A percentile compares a stretch with the other conserved stretches of the same genome.
These are phyloP conservation scores for Melanophora roralis DNA, from an alignment of 2,888 invertebrate genomes.

Conservation along the genomic window DNA sequence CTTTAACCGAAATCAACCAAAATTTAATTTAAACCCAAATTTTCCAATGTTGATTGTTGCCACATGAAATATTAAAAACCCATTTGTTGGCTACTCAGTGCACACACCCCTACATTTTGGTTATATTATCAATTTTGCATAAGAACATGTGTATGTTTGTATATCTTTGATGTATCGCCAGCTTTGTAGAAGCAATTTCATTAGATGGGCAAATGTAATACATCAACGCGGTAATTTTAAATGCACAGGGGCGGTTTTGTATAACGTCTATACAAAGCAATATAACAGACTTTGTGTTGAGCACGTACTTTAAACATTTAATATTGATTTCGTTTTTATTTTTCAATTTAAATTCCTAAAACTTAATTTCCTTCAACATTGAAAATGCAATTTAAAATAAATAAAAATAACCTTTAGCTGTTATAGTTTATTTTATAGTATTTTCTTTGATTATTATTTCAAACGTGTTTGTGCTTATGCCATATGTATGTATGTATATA, in stretches of 20 bases:
- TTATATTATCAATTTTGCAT: background rate
- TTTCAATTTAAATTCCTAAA: conserved; percentile 45
- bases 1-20: too few relatives aligned
- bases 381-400: conserved; percentile 42
- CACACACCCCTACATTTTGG: background rate
- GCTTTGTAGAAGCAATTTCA: background rate
- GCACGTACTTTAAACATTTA: conserved; percentile 5
- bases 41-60: background rate
- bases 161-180: background rate
- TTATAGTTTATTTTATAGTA: background rate
- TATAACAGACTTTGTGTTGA: background rate
- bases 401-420: conserved; percentile 24
- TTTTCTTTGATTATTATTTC: background rate
- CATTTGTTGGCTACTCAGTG: background rate
- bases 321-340: conserved; percentile 37
- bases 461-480: background rate
- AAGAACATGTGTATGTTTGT: too few relatives aligned
- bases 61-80: conserved; percentile 4
- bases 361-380: conserved; percentile 25
- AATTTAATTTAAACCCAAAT: background rate
- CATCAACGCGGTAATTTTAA: background rate
- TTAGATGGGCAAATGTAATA: background rate
- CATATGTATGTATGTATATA: too few relatives aligned
- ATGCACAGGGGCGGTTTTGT: background rate
- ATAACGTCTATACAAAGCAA: background rate